Evolutionary conservation across 1,140 invertebrate genomes (phyloP).

Genomic region (Pomacea maculata): DNA sequence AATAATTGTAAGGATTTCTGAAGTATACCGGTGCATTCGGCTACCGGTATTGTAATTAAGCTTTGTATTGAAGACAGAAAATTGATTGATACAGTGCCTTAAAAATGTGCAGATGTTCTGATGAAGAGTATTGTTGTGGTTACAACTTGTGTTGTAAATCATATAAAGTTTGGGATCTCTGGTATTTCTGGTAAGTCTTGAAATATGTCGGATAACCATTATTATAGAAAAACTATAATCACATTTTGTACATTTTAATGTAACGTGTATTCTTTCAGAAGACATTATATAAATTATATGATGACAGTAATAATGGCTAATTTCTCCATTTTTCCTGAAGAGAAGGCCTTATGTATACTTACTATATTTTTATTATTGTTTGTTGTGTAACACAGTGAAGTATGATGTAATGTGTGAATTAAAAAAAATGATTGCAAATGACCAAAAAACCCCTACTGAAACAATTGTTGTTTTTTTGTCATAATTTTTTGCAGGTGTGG

Average conservation of each 20-base stretch:
- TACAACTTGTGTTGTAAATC: constrained; percentile 61
- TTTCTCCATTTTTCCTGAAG: no score
- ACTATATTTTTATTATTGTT: no score
- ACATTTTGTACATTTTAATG: no score
- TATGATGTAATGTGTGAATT: no score
- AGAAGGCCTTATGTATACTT: no score
- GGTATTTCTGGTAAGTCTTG: constrained; percentile 61
- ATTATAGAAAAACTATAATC: no score
- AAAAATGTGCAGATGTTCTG: constrained; percentile 45
- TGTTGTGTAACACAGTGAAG: no score
- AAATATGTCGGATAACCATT: no score
- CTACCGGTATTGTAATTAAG: neutral
- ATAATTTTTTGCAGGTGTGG: constrained; percentile 43
- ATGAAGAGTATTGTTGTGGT: constrained; percentile 62
- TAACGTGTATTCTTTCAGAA: neutral
- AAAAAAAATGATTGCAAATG: no score
- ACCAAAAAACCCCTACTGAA: no score
- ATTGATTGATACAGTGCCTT: constrained; percentile 11
- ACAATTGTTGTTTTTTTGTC: no score
- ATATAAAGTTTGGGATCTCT: constrained; percentile 62
- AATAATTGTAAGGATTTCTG: neutral
- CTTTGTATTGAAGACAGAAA: neutral
- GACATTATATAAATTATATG: neutral
- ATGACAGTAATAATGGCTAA: neutral
- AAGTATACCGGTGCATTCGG: neutral